phyloP scores from a whole-genome alignment of 2,113 vertebrate species.

The Eurystomus gularis region DNA sequence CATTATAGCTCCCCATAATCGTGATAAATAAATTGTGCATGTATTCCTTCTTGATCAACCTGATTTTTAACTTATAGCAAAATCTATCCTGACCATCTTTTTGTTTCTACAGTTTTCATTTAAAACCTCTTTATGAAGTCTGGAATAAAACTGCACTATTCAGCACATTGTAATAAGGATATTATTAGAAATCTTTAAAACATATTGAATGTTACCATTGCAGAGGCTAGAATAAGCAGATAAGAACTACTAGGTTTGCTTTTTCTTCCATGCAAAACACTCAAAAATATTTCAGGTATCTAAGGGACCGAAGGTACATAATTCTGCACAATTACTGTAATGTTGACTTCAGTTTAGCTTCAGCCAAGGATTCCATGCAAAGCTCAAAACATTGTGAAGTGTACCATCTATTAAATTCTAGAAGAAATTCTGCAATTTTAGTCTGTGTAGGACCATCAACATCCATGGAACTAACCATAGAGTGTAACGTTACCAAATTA shows the following conservation, averaged over 20 bases:
- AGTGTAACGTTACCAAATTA: background rate
- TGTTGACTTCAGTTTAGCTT: background rate
- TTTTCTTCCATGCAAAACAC: background rate
- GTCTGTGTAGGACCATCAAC: background rate
- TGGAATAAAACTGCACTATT: background rate
- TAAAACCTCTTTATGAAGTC: background rate
- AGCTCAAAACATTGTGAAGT: background rate
- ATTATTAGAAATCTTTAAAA: background rate
- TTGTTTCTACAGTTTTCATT: background rate
- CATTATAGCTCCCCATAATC: background rate
- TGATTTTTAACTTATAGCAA: background rate
- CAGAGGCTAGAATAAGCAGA: background rate
- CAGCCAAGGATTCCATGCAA: background rate
- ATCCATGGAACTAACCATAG: background rate
- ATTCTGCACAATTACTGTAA: background rate
- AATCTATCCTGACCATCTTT: background rate
- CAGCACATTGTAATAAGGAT: background rate
- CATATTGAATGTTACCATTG: background rate
- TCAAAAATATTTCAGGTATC: background rate
- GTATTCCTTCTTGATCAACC: background rate
- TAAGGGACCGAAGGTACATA: background rate
- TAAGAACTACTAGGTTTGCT: background rate
- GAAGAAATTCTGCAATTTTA: background rate
- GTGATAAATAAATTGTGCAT: background rate
- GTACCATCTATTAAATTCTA: background rate